phyloP scores from a whole-genome alignment of 2,888 invertebrate genomes.

The Malacosoma neustria region DNA sequence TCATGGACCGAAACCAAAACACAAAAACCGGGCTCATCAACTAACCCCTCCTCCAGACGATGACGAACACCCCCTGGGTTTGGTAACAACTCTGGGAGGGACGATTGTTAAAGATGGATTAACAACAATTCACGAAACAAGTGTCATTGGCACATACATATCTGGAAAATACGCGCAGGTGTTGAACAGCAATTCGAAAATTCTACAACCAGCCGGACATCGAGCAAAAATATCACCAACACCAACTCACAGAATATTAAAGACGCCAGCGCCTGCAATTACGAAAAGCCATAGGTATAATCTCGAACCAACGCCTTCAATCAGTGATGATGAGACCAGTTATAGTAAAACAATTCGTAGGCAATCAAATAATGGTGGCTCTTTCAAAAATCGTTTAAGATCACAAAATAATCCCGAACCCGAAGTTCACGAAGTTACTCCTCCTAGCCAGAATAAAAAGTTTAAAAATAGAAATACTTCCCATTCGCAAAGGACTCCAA shows the following conservation, averaged over 20 bases:
- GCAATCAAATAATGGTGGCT: slow-evolving; percentile 55
- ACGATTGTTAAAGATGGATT: slow-evolving; percentile 87
- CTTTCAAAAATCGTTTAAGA: slow-evolving; percentile 76
- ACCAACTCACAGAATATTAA: slow-evolving; percentile 80
- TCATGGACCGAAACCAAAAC: slow-evolving; percentile 59
- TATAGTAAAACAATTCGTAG: slow-evolving; percentile 72
- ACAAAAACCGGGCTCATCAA: slow-evolving; percentile 52
- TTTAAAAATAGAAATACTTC: slow-evolving; percentile 58
- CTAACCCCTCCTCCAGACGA: slow-evolving; percentile 67
- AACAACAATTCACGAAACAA: slow-evolving; percentile 90
- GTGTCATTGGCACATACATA: slow-evolving; percentile 91
- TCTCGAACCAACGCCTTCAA: slow-evolving; percentile 79
- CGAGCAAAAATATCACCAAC: slow-evolving; percentile 80
- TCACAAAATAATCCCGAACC: slow-evolving; percentile 44
- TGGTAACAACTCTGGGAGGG: slow-evolving; percentile 89
- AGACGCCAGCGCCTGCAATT: slow-evolving; percentile 82
- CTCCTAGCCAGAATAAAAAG: slow-evolving; percentile 52
- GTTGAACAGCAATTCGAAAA: slow-evolving; percentile 85
- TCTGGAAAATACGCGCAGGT: slow-evolving; percentile 93
- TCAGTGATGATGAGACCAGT: slow-evolving; percentile 76
- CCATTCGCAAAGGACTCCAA: slow-evolving; percentile 50
- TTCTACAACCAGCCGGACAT: slow-evolving; percentile 62
- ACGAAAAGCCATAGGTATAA: slow-evolving; percentile 70
- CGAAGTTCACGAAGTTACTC: slow-evolving; percentile 47
- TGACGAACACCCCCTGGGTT: slow-evolving; percentile 82